These are phyloP conservation scores for Chitala chitala DNA, from an alignment of 2,113 vertebrate species.

Conservation along the genomic window DNA sequence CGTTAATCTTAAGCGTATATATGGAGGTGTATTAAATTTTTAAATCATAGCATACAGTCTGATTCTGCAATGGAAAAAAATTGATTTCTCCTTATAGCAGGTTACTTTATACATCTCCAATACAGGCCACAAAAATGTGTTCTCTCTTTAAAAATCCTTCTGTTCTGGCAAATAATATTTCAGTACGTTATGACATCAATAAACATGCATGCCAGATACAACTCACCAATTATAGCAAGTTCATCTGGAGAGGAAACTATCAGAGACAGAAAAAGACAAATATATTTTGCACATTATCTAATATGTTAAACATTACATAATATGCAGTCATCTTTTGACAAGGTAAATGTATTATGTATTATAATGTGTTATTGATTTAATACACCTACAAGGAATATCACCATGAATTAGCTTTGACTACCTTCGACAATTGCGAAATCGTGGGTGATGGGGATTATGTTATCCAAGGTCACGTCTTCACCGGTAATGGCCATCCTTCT, in stretches of 20 bases:
- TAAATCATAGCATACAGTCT: too few relatives aligned
- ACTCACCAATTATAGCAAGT: conserved; percentile 64
- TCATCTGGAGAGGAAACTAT: conserved; percentile 65
- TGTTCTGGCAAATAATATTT: not conserved
- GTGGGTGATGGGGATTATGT: conserved; percentile 70
- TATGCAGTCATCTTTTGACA: too few relatives aligned
- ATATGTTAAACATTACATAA: too few relatives aligned
- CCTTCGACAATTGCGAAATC: conserved; percentile 81
- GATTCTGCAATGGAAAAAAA: too few relatives aligned
- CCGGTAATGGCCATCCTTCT: conserved; percentile 86
- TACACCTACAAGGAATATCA: not conserved
- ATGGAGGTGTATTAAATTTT: too few relatives aligned
- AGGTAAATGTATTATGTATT: too few relatives aligned
- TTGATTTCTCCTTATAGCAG: too few relatives aligned
- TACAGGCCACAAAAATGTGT: too few relatives aligned
- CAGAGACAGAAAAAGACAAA: not conserved
- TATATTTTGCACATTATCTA: not conserved
- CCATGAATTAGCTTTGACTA: conserved; percentile 40
- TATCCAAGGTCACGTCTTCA: conserved; percentile 79
- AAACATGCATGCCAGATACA: too few relatives aligned
- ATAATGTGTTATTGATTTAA: not conserved
- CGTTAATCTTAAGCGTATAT: too few relatives aligned
- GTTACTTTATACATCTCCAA: too few relatives aligned
- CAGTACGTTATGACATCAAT: not conserved
- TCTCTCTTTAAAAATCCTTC: too few relatives aligned